Evolutionary conservation across 2,888 invertebrate species (phyloP).

Genomic region (Ennomos erosarius): DNA sequence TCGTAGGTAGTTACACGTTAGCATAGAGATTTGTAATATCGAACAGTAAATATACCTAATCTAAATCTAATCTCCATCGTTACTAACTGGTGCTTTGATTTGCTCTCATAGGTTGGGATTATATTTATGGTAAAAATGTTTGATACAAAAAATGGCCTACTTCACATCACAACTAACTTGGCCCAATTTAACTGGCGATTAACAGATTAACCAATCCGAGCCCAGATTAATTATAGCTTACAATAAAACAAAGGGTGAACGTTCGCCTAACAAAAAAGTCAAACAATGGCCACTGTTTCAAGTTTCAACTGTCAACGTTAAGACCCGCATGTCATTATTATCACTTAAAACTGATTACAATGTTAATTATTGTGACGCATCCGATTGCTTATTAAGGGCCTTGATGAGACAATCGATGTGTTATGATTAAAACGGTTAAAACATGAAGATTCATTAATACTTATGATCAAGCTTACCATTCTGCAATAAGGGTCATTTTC

Average conservation of each 20-base stretch:
- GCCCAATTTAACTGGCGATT: slow-evolving; percentile 19
- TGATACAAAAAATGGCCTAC: slow-evolving; percentile 21
- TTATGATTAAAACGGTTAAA: slow-evolving; percentile 36
- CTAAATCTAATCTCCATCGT: too few relatives aligned
- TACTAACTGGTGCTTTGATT: too few relatives aligned
- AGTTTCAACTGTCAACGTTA: slow-evolving; percentile 40
- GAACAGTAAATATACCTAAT: too few relatives aligned
- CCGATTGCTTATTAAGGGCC: slow-evolving; percentile 75
- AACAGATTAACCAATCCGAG: slow-evolving; percentile 21
- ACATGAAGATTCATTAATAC: slow-evolving; percentile 7
- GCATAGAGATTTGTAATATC: too few relatives aligned
- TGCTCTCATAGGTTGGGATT: too few relatives aligned
- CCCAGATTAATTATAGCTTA: slow-evolving; percentile 37
- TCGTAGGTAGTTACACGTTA: too few relatives aligned
- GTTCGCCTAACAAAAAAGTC: slow-evolving; percentile 63
- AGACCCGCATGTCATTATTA: slow-evolving; percentile 80
- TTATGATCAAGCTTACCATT: background rate
- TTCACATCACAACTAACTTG: slow-evolving; percentile 9
- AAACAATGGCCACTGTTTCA: slow-evolving; percentile 50
- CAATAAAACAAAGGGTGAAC: slow-evolving; percentile 67
- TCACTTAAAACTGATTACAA: slow-evolving; percentile 78
- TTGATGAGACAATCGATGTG: slow-evolving; percentile 69
- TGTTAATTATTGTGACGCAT: slow-evolving; percentile 76
- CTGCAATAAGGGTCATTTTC: too few relatives aligned
- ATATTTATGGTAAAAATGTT: too few relatives aligned